Evolutionary conservation across 2,888 invertebrate species (phyloP), one percentile per base, ranked within the genome.

Genomic region (Cephalotes varians): DNA sequence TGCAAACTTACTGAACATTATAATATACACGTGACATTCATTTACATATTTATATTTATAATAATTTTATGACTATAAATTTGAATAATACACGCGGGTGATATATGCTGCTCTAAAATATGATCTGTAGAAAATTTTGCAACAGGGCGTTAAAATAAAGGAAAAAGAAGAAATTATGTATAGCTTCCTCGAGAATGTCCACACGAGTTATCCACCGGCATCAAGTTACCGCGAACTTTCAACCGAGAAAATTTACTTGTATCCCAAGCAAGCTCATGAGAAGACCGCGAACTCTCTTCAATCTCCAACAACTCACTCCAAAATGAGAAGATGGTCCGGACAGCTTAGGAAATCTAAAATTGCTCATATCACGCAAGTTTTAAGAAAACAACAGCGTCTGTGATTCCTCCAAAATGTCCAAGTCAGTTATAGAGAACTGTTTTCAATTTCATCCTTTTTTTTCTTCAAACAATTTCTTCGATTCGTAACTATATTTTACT

Each of bases 211-310:
- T 58, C 51, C 40, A 56, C 44, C 34, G 34, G 77, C 56, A 44
- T 44, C 21, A 69, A 79, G 77, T 79, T 79, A 47, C 56, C 71
- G 34, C 15, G 12, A 79, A 79, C 77, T 79, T 79, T 79, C 71
- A 71, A 44, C 12, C 56, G n/a, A 58, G 77, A 69, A 79, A 79
- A 79, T 79, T 79, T 71, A 79, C 77, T 79, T 44, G 77, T 56
- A 47, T 56, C 56, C 71, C 56, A 12, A 18, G 56, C 71, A 71
- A 71, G 77, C 77, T 79, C 56, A 79, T 71, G 77, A 69, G 69
- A 79, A 69, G 56, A 40, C 56, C 44, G 56, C 56, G 77, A 79
- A 79, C 77, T 79, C 71, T 40, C 71, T 47, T 44, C 77, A 56
- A 44, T 21, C 77, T 21, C 47, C 71, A 58, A 71, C 77, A 79